Evolutionary conservation across 2,888 invertebrate genomes (phyloP).

Genomic region (Mantis religiosa): DNA sequence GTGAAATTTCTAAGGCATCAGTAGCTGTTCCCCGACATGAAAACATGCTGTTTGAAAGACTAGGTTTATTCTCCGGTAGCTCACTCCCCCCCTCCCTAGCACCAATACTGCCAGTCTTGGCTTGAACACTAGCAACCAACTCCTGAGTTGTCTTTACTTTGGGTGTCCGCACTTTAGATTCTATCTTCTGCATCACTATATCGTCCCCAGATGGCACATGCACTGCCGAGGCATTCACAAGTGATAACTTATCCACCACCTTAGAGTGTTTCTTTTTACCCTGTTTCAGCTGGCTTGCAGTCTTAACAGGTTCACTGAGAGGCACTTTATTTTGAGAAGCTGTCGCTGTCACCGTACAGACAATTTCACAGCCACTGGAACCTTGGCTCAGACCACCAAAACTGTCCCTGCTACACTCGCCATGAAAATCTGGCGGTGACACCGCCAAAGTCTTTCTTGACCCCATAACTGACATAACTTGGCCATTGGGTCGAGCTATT

Average conservation of each 20-base stretch:
- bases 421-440: conserved; percentile 24
- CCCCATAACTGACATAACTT: conserved; percentile 1
- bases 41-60: conserved; percentile 34
- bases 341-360: conserved; percentile 7
- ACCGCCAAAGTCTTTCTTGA: neutral
- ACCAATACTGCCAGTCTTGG: conserved; percentile 46
- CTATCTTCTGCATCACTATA: conserved; percentile 53
- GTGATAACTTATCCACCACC: conserved; percentile 32
- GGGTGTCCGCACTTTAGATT: conserved; percentile 56
- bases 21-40: conserved; percentile 21
- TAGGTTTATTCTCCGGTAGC: conserved; percentile 33
- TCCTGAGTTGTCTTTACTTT: conserved; percentile 76
- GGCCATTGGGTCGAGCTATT: conserved; percentile 24
- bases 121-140: conserved; percentile 70
- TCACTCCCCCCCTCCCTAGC: conserved; percentile 38
- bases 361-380: conserved; percentile 21
- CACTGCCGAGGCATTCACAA: neutral
- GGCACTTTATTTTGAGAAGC: conserved; percentile 19
- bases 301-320: neutral
- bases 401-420: conserved; percentile 38
- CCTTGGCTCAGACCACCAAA: conserved; percentile 32
- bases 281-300: conserved; percentile 49
- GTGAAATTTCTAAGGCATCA: conserved; percentile 38
- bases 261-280: conserved; percentile 58
- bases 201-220: conserved; percentile 40